Conservation (phyloP, 2,888 invertebrate species). For the Cheilosia soror region DNA sequence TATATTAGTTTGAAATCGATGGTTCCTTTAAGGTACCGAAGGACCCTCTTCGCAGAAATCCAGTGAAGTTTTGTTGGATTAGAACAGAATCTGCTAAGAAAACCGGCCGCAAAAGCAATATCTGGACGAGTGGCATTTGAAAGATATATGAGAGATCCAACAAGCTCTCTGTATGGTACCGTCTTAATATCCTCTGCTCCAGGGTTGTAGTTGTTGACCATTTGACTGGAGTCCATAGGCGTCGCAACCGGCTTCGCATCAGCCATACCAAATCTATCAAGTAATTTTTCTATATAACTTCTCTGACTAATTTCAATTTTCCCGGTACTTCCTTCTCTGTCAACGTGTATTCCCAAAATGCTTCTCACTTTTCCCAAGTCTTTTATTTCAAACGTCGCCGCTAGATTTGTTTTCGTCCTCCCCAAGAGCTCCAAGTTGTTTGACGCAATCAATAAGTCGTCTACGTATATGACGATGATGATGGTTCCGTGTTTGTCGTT, state of each 20-base stretch:
- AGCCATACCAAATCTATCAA: conserved; percentile 66
- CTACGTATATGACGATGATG: neutral
- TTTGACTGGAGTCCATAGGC: conserved; percentile 39
- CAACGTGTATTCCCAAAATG: neutral
- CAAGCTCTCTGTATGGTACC: conserved; percentile 70
- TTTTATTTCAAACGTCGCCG: conserved; percentile 6
- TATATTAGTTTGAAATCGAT: conserved; percentile 12
- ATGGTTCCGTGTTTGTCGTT: neutral
- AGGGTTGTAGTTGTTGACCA: neutral
- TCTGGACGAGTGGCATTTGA: conserved; percentile 29
- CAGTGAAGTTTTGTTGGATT: conserved; percentile 6
- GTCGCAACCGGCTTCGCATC: conserved; percentile 62
- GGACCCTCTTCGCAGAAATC: conserved; percentile 24
- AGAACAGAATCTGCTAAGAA: conserved; percentile 20
- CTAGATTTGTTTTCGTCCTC: neutral
- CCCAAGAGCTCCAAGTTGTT: neutral
- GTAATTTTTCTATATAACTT: conserved; percentile 53
- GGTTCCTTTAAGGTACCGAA: conserved; percentile 6
- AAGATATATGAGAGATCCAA: conserved; percentile 69
- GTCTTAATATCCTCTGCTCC: no score
- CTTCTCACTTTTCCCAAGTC: conserved; percentile 5
- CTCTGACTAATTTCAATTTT: conserved; percentile 59
- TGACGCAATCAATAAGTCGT: conserved; percentile 7
- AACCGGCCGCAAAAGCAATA: conserved; percentile 57
- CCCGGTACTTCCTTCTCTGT: conserved; percentile 18